A percentile compares a stretch with the other conserved stretches of the same genome.
These are phyloP conservation scores for Ditylenchus weischeri DNA, from an alignment of 2,888 invertebrate genomes.

Conservation along the genomic window DNA sequence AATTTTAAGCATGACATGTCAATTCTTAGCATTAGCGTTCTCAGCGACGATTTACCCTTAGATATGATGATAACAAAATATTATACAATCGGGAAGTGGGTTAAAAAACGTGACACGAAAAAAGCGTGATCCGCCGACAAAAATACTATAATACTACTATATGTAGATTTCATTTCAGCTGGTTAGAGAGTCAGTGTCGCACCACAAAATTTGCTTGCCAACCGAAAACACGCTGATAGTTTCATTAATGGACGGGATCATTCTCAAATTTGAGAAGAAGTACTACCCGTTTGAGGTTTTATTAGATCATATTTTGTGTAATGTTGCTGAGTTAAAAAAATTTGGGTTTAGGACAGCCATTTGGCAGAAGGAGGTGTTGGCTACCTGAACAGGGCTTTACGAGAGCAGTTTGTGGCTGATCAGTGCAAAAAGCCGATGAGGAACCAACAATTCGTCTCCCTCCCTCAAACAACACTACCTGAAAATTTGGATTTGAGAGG, in stretches of 20 bases:
- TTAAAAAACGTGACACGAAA: no score
- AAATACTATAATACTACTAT: no score
- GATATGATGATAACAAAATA: no score
- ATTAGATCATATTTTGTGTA: not conserved
- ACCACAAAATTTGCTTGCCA: slow-evolving; percentile 37
- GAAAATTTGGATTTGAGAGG: slow-evolving; percentile 47
- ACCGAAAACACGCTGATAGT: slow-evolving; percentile 48
- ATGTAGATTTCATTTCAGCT: slow-evolving; percentile 40
- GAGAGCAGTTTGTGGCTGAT: slow-evolving; percentile 42
- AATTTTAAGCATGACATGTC: no score
- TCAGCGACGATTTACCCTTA: no score
- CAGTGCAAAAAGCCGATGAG: slow-evolving; percentile 39
- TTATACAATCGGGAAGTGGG: no score
- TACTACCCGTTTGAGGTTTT: slow-evolving; percentile 42
- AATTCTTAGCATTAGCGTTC: no score
- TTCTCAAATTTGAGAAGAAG: slow-evolving; percentile 47
- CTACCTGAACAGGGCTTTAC: slow-evolving; percentile 41
- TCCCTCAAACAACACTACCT: slow-evolving; percentile 43
- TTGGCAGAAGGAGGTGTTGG: slow-evolving; percentile 37
- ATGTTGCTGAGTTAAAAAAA: no score
- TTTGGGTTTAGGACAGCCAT: slow-evolving; percentile 29
- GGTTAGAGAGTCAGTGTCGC: slow-evolving; percentile 38
- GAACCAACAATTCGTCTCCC: slow-evolving; percentile 40
- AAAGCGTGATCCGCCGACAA: no score
- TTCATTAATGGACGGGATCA: slow-evolving; percentile 43